A percentile compares a stretch with the other conserved stretches of the same genome.
Conservation (phyloP, 37 sponge, comb jelly and placozoan species). For the Eunapius fragilis region DNA sequence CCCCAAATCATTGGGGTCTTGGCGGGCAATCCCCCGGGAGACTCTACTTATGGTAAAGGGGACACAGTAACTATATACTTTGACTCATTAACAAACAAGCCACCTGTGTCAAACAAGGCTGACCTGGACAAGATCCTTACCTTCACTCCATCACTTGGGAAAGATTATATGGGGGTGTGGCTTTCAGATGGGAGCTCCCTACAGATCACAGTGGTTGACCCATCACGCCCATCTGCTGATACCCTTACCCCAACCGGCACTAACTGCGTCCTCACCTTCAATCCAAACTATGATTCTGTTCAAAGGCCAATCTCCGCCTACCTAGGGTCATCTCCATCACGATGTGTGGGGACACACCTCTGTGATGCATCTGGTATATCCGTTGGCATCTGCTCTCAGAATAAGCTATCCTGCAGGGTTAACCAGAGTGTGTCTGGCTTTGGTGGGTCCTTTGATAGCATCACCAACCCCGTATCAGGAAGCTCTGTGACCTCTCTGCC, state of each 20-base stretch:
- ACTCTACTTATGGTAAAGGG: conserved; percentile 51
- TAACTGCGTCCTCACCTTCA: conserved; percentile 59
- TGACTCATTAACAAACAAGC: conserved; percentile 60
- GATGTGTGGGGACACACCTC: conserved; percentile 64
- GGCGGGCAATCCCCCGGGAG: conserved; percentile 61
- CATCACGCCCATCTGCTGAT: not conserved
- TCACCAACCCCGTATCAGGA: not conserved
- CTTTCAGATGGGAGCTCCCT: conserved; percentile 32
- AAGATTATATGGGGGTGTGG: conserved; percentile 77
- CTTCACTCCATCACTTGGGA: conserved; percentile 70
- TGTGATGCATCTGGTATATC: not conserved
- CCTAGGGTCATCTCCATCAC: conserved; percentile 39
- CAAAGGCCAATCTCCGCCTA: conserved; percentile 3
- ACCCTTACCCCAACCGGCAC: not conserved
- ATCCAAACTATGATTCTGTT: conserved; percentile 56
- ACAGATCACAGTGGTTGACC: conserved; percentile 64
- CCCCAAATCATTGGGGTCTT: conserved; percentile 62
- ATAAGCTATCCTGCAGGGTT: conserved; percentile 75
- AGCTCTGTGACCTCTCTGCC: not conserved
- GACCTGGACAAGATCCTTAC: conserved; percentile 74
- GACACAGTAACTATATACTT: conserved; percentile 80
- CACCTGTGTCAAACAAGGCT: conserved; percentile 53
- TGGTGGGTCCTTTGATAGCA: conserved; percentile 43
- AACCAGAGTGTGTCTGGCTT: conserved; percentile 38
- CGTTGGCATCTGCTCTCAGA: conserved; percentile 73